Conservation (phyloP, 2,888 invertebrate species). For the Lithosia quadra region DNA sequence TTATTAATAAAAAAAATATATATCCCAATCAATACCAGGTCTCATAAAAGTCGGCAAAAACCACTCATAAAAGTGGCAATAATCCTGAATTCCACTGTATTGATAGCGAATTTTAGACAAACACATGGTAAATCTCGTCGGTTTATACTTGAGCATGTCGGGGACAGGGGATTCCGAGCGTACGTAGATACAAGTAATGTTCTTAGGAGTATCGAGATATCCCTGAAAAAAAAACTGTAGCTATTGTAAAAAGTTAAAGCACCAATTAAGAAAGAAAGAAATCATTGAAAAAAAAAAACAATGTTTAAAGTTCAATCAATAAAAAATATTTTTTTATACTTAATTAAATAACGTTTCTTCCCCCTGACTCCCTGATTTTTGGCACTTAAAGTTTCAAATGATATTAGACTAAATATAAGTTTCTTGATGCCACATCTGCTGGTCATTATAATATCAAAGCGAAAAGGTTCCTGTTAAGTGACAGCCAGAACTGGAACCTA, state of each 20-base stretch:
- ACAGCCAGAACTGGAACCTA: too few species aligned
- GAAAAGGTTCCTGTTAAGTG: too few species aligned
- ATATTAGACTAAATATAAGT: too few species aligned
- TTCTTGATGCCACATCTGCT: too few species aligned
- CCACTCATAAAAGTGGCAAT: constrained; percentile 53
- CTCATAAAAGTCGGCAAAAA: constrained; percentile 52
- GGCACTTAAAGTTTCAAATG: too few species aligned
- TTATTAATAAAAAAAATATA: constrained; percentile 45
- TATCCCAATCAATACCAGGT: constrained; percentile 47
- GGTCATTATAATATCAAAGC: too few species aligned
- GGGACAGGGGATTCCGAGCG: constrained; percentile 40
- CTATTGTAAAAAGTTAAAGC: background rate
- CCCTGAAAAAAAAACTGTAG: constrained; percentile 15
- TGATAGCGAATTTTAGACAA: constrained; percentile 37
- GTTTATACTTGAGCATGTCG: constrained; percentile 25
- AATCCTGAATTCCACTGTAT: constrained; percentile 5
- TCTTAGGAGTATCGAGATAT: constrained; percentile 5
- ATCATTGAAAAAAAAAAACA: too few species aligned
- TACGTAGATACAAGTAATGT: constrained; percentile 29
- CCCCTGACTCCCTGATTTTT: too few species aligned
- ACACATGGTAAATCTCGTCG: constrained; percentile 50
- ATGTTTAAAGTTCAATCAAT: too few species aligned
- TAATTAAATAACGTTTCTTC: too few species aligned
- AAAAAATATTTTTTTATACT: too few species aligned
- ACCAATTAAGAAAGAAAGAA: too few species aligned